A percentile compares a stretch with the other conserved stretches of the same genome.
These are phyloP conservation scores for Saiga tatarica DNA, from an alignment of 2,113 vertebrate species.

Conservation along the genomic window DNA sequence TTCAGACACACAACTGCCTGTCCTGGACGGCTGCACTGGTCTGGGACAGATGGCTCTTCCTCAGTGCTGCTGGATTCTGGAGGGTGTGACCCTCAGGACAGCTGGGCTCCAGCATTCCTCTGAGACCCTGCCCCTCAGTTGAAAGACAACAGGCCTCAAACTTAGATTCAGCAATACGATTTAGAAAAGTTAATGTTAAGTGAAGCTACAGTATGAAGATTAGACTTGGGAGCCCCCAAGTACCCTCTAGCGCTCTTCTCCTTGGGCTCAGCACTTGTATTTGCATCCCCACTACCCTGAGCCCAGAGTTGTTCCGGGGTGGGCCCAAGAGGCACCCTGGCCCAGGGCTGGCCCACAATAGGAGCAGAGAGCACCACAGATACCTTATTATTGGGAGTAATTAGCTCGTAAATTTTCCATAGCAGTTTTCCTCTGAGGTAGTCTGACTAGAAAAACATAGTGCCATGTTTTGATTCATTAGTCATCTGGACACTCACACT, in stretches of 20 bases:
- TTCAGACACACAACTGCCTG: not conserved
- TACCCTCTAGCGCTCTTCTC: not conserved
- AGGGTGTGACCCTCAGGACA: not conserved
- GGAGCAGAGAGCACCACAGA: not conserved
- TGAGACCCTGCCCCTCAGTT: not conserved
- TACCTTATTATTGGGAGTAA: constrained; percentile 8
- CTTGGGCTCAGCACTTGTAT: not conserved
- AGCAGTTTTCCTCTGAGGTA: constrained; percentile 27
- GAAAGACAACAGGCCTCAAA: not conserved
- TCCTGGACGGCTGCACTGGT: not conserved
- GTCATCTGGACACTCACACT: not conserved
- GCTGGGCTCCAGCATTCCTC: not conserved
- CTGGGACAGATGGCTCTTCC: not conserved
- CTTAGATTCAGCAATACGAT: not conserved
- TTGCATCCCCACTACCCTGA: not conserved
- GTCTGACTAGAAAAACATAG: constrained; percentile 27
- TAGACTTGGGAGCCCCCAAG: not conserved
- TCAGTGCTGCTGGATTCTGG: not conserved
- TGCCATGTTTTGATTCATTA: constrained; percentile 47
- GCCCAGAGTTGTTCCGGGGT: not conserved
- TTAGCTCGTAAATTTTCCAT: not conserved
- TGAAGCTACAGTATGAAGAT: not conserved
- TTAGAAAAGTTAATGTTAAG: constrained; percentile 12
- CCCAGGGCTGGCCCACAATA: not conserved
- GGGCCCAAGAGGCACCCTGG: not conserved